A percentile compares a stretch with the other conserved stretches of the same genome.
Evolutionary conservation across 2,113 vertebrate species (phyloP).

Genomic region (Gila orcuttii): DNA sequence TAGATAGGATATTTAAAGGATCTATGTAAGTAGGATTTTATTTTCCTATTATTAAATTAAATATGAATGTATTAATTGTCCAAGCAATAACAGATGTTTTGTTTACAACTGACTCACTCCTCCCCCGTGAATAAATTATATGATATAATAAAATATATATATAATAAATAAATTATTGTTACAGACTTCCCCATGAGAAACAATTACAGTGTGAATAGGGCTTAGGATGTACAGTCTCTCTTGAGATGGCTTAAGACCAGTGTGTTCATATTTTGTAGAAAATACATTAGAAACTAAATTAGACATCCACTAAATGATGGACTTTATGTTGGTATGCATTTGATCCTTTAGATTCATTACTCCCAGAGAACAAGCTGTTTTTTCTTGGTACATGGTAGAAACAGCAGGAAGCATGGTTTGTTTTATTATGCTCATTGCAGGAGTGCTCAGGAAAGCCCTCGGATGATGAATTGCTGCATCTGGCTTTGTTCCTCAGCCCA

Average conservation of each 20-base stretch:
- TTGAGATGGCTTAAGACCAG: too few relatives aligned
- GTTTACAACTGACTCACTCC: neutral
- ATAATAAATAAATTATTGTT: too few relatives aligned
- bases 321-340: neutral
- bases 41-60: neutral
- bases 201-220: too few relatives aligned
- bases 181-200: too few relatives aligned
- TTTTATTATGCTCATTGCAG: neutral
- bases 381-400: neutral
- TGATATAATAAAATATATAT: too few relatives aligned
- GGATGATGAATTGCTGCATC: conserved; percentile 29
- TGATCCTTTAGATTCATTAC: neutral
- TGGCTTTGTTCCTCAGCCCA: conserved; percentile 12
- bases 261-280: neutral
- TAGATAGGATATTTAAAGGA: too few relatives aligned
- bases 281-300: neutral
- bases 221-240: too few relatives aligned
- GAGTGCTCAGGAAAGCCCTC: conserved; percentile 19
- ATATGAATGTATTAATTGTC: neutral
- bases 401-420: conserved; percentile 30
- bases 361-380: neutral
- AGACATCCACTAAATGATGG: neutral
- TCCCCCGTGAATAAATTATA: too few relatives aligned
- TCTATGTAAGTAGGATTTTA: neutral
- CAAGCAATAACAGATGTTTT: neutral